Percentiles rank a stretch among this genome's conserved stretches.
Conservation (phyloP, 92 coral and sea anemone genomes). For the Siderastrea radians region DNA sequence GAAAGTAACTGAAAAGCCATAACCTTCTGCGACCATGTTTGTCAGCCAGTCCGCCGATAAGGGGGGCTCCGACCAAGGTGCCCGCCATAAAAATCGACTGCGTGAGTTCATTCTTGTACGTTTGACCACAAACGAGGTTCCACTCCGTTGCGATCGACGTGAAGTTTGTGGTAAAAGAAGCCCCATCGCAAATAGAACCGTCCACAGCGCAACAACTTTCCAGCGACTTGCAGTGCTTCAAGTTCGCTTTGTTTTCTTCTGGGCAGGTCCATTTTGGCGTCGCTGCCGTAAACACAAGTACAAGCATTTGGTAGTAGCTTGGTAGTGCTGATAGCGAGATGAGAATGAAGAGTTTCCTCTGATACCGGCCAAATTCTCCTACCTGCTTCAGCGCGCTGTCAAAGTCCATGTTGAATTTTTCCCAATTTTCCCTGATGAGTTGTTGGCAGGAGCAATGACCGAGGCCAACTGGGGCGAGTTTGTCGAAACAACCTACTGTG, state of each 20-base stretch:
- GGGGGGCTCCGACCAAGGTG: slow-evolving; percentile 78
- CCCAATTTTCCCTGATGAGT: not conserved
- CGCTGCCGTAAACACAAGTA: slow-evolving; percentile 88
- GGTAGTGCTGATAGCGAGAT: slow-evolving; percentile 72
- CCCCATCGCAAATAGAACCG: slow-evolving; percentile 71
- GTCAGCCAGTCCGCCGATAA: slow-evolving; percentile 81
- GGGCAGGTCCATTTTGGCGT: slow-evolving; percentile 90
- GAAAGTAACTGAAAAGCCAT: slow-evolving; percentile 64
- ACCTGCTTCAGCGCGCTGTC: slow-evolving; percentile 76
- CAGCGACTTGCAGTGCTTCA: slow-evolving; percentile 29
- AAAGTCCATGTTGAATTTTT: slow-evolving; percentile 67
- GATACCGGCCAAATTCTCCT: slow-evolving; percentile 93
- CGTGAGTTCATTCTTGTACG: slow-evolving; percentile 83
- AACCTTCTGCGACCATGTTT: slow-evolving; percentile 80
- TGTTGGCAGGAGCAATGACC: not conserved
- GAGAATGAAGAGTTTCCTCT: slow-evolving; percentile 66
- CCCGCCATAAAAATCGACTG: slow-evolving; percentile 94
- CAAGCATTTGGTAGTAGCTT: slow-evolving; percentile 76
- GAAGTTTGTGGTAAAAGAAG: slow-evolving; percentile 78
- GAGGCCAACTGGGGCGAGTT: slow-evolving; percentile 29
- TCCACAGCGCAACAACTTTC: slow-evolving; percentile 48
- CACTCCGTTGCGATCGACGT: slow-evolving; percentile 92
- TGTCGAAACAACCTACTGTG: not conserved
- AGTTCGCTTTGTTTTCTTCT: slow-evolving; percentile 6
- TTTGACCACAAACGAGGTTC: slow-evolving; percentile 84